These are phyloP conservation scores for Drosophila varians DNA, from an alignment of 1,140 invertebrate genomes.

Conservation along the genomic window DNA sequence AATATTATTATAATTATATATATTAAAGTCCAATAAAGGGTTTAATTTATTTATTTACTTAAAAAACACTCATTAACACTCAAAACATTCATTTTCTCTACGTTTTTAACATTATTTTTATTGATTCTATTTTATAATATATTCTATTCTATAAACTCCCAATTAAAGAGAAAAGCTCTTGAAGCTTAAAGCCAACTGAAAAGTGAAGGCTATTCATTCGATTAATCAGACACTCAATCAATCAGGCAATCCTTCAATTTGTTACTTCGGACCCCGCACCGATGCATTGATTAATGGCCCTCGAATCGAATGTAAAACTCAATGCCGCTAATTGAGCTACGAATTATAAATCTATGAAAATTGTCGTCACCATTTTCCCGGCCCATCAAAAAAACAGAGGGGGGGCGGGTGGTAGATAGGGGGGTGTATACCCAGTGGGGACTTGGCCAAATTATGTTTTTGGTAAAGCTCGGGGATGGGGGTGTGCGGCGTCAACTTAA, in stretches of 20 bases:
- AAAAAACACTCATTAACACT: too few species aligned
- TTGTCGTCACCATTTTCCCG: slow-evolving; percentile 35
- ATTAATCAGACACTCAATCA: slow-evolving; percentile 37
- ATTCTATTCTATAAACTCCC: too few species aligned
- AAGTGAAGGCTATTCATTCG: slow-evolving; percentile 17
- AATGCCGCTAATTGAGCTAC: slow-evolving; percentile 73
- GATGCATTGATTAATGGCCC: slow-evolving; percentile 38
- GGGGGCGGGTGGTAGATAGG: too few species aligned
- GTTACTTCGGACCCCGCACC: slow-evolving; percentile 12
- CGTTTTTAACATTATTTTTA: too few species aligned
- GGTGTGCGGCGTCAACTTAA: slow-evolving; percentile 12
- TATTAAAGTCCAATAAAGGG: too few species aligned
- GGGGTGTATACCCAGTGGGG: background rate
- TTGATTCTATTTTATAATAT: too few species aligned
- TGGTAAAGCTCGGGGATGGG: slow-evolving; percentile 14
- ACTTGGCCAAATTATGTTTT: slow-evolving; percentile 59
- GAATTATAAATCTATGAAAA: slow-evolving; percentile 68
- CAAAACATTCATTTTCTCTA: too few species aligned
- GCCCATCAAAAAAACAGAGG: too few species aligned
- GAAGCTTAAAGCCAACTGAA: background rate
- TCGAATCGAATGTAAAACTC: slow-evolving; percentile 33
- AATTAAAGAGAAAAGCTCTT: background rate
- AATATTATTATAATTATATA: too few species aligned
- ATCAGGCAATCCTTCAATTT: slow-evolving; percentile 23
- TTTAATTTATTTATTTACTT: too few species aligned